These are phyloP conservation scores for Dichetophora obliterata DNA, from an alignment of 2,888 invertebrate species.

Conservation along the genomic window DNA sequence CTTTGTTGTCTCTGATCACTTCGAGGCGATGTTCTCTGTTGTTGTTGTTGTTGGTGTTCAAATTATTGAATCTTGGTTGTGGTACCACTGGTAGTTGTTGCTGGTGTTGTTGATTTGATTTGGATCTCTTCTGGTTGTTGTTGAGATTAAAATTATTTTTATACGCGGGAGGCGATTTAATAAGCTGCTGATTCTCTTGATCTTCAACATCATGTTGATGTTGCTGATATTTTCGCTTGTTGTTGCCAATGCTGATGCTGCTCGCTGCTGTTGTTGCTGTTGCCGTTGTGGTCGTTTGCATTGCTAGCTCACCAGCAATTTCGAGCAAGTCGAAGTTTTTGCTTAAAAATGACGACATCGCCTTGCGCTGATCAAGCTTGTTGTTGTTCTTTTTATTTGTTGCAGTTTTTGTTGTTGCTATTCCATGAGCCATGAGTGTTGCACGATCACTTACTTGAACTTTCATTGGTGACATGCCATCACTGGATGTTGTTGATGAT, in stretches of 20 bases:
- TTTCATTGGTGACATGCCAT: conserved; percentile 58
- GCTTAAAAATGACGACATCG: conserved; percentile 63
- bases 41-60: conserved; percentile 46
- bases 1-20: conserved; percentile 50
- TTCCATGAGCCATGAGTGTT: conserved; percentile 8
- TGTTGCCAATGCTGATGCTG: conserved; percentile 54
- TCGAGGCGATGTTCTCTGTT: conserved; percentile 60
- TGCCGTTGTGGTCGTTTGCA: conserved; percentile 56
- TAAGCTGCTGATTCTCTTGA: conserved; percentile 68
- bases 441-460: conserved; percentile 48
- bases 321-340: conserved; percentile 57
- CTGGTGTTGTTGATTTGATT: conserved; percentile 53
- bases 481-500: conserved; percentile 56
- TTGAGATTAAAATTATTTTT: conserved; percentile 60
- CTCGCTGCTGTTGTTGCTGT: conserved; percentile 58
- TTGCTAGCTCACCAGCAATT: conserved; percentile 49
- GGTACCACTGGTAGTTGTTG: conserved; percentile 47
- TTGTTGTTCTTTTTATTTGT: conserved; percentile 38
- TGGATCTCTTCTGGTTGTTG: conserved; percentile 48
- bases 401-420: conserved; percentile 14
- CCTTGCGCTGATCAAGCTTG: conserved; percentile 60
- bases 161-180: conserved; percentile 71
- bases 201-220: conserved; percentile 53
- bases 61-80: conserved; percentile 41
- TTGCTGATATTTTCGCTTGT: conserved; percentile 54